Base-by-base conservation (phyloP, 37 sponge, comb jelly and placozoan genomes). In the Bolinopsis microptera region DNA sequence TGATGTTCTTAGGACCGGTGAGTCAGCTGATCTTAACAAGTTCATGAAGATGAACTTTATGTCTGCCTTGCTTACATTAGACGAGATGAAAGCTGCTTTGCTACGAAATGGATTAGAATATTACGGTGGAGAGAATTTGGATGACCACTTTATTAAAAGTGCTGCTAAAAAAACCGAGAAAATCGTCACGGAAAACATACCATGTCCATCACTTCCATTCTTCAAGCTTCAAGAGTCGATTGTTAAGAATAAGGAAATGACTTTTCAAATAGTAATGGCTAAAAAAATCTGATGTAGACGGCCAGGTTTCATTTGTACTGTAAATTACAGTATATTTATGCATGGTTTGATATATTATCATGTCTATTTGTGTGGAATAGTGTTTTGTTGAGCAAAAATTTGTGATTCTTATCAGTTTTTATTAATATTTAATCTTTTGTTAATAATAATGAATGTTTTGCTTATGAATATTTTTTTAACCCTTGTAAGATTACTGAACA, bases 231-330 rank as follows among this genome's bases (percentile, higher is more conserved):
- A 13, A 37, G 37, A 80, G 22, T 33, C 3, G 82, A 3, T 34
- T 35, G 37, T 80, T 9, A 80, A 13, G 37, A 30, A 80, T 22
- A 35, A 22, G 2, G 5, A 35, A 3, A 8, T 34, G 24, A 35
- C 82, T 22, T 80, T 80, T 22, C 82, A 80, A 80, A 2, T 80
- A 3, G 22, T 80, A 34, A 22, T 80, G 34, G 82, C 82, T 9
- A 80, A 27, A 34, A 80, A 80, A 34, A 25, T 26, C 5, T 72
- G 28, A 72, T n/a, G n/a, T n/a, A n/a, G n/a, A n/a, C n/a, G n/a
- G n/a, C n/a, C n/a, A n/a, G n/a, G n/a, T n/a, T n/a, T n/a, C n/a
- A n/a, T n/a, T n/a, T n/a, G n/a, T n/a, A n/a, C n/a, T n/a, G n/a
- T n/a, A n/a, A n/a, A n/a, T n/a, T n/a, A n/a, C n/a, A n/a, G n/a